Conservation (phyloP, 2,797 vertebrate genomes). For the Hephaestus fuliginosus region DNA sequence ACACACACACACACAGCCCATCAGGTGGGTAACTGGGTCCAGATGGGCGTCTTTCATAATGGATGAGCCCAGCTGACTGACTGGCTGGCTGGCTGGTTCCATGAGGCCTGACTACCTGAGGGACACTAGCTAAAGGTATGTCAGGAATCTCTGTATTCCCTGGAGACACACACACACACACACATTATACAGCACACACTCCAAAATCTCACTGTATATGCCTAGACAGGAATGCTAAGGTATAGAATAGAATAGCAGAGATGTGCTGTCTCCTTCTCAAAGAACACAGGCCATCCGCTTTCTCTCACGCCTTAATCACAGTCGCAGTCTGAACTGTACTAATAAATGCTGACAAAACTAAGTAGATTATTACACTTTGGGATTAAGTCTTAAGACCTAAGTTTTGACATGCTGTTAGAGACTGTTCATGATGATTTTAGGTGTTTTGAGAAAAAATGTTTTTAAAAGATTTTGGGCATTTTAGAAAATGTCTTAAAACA, state of each 20-base stretch:
- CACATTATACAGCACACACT: slow-evolving; percentile 25
- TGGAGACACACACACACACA: slow-evolving; percentile 48
- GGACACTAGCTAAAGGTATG: slow-evolving; percentile 75
- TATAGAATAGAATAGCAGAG: slow-evolving; percentile 43
- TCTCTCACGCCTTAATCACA: slow-evolving; percentile 24
- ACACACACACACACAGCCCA: slow-evolving; percentile 49
- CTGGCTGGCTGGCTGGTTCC: slow-evolving; percentile 66
- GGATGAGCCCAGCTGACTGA: slow-evolving; percentile 81
- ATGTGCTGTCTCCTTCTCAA: slow-evolving; percentile 13
- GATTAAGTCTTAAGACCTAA: slow-evolving; percentile 40
- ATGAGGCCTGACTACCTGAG: slow-evolving; percentile 76
- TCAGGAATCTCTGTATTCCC: slow-evolving; percentile 76
- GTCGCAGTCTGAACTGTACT: slow-evolving; percentile 23
- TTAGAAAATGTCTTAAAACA: not conserved
- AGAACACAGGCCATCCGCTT: slow-evolving; percentile 7
- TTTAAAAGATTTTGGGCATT: no score
- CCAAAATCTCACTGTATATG: slow-evolving; percentile 33
- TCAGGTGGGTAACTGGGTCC: slow-evolving; percentile 80
- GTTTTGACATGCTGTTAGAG: slow-evolving; percentile 18
- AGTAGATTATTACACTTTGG: slow-evolving; percentile 37
- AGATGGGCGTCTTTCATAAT: slow-evolving; percentile 80
- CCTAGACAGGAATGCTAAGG: slow-evolving; percentile 31
- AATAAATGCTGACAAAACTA: slow-evolving; percentile 31
- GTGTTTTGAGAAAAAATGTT: no score
- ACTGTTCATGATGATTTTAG: not conserved